A percentile compares a stretch with the other conserved stretches of the same genome.
phyloP scores from a whole-genome alignment of 2,888 invertebrate genomes.

The Ypsolopha sequella region DNA sequence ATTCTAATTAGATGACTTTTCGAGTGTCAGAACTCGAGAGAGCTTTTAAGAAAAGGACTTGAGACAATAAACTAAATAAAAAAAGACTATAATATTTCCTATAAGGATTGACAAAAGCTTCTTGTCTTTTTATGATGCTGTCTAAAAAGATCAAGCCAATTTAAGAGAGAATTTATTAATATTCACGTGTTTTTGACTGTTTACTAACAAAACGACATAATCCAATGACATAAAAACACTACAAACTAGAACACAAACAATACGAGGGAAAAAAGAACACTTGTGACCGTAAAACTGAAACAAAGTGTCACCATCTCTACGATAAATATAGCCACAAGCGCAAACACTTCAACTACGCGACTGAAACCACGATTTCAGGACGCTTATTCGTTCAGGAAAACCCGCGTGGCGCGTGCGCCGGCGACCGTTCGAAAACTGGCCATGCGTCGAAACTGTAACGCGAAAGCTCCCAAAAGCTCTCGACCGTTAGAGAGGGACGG shows the following conservation, averaged over 20 bases:
- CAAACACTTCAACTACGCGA: neutral
- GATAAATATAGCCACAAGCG: neutral
- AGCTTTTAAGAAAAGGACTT: too few relatives aligned
- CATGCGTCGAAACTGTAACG: constrained; percentile 13
- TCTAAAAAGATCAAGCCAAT: too few relatives aligned
- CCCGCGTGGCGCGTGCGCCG: constrained; percentile 52
- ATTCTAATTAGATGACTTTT: too few relatives aligned
- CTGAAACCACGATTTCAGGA: neutral
- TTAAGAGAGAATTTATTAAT: too few relatives aligned
- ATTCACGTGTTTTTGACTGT: too few relatives aligned
- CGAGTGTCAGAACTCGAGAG: too few relatives aligned
- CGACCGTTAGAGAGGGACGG: constrained; percentile 39
- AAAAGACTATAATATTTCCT: too few relatives aligned
- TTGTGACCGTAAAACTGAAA: constrained; percentile 22
- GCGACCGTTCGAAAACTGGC: constrained; percentile 51
- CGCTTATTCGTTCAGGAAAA: constrained; percentile 10
- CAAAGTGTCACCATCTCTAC: constrained; percentile 8
- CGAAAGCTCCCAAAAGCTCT: constrained; percentile 43
- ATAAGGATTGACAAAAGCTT: too few relatives aligned
- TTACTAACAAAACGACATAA: too few relatives aligned
- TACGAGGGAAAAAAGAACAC: constrained; percentile 14
- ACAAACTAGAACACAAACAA: neutral
- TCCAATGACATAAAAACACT: neutral
- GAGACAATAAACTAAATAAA: too few relatives aligned
- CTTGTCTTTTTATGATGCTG: too few relatives aligned